Evolutionary conservation across 1,140 invertebrate genomes (phyloP), one percentile per base, ranked within the genome.

Genomic region (Magallana gigas): DNA sequence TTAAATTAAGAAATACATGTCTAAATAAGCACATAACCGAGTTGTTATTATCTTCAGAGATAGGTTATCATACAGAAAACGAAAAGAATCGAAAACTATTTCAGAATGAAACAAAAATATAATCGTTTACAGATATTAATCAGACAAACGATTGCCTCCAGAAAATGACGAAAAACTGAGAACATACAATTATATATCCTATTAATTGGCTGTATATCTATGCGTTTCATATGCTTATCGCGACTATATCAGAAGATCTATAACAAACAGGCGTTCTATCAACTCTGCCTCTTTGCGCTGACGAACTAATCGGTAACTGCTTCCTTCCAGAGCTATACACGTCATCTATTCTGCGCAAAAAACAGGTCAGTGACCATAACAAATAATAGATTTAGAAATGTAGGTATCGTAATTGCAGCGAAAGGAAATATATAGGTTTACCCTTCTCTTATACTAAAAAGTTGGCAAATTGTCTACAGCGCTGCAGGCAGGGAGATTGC

Each of bases 371-470:
- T 76, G 68, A 76, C 68, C 68, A 76, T 76, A 29, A 36, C 23
- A 76, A 76, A 76, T 68, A 23, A 68, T 76, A 23, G 11, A 76
- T 76, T 76, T 76, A 14, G 23, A 76, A 76, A 76, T 76, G 68
- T 48, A 76, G 68, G 68, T 76, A 76, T 29, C 23, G 18, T 76
- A 76, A 76, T 76, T 36, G 23, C 68, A 76, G 36, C 68, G 68
- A 76, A 76, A 76, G 23, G 68, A 76, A 18, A 76, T 76, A 36
- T 76, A 76, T 76, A 76, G 68, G 68, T 76, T 29, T 76, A 76
- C 23, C 60, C 68, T 76, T 29, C 68, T 76, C 36, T 76, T 76
- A 76, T 76, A 76, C 23, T 11, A 76, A 76, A 48, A 76, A 48
- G 23, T 76, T 76, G 68, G 68, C 68, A 76, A 76, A 76, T 36